Conservation (phyloP, 2,113 vertebrate genomes). For the Perca fluviatilis region DNA sequence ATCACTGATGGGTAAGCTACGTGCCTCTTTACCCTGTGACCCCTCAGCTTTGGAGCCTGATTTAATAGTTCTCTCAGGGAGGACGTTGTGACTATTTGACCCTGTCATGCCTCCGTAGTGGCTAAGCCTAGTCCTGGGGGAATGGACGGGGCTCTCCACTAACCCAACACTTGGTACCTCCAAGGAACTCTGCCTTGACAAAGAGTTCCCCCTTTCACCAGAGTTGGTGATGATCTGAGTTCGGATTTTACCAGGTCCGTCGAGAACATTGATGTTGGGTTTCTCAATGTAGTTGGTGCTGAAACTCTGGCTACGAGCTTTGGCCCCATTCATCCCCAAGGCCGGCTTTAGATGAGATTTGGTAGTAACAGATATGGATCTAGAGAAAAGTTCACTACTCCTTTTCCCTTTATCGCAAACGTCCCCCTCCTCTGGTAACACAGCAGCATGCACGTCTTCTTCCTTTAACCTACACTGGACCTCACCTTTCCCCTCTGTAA, state of each 20-base stretch:
- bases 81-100: slow-evolving; percentile 79
- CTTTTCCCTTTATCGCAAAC: slow-evolving; percentile 77
- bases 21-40: slow-evolving; percentile 66
- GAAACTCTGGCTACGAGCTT: slow-evolving; percentile 95
- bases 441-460: slow-evolving; percentile 53
- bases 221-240: slow-evolving; percentile 96
- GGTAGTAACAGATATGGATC: slow-evolving; percentile 87
- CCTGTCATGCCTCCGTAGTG: slow-evolving; percentile 79
- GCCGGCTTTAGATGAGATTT: slow-evolving; percentile 92
- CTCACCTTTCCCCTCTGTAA: slow-evolving; percentile 69
- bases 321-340: slow-evolving; percentile 94
- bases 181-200: slow-evolving; percentile 88
- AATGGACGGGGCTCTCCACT: slow-evolving; percentile 71
- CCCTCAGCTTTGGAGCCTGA: slow-evolving; percentile 76
- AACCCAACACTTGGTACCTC: slow-evolving; percentile 59
- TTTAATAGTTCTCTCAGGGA: slow-evolving; percentile 84
- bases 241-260: slow-evolving; percentile 86
- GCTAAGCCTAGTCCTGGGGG: slow-evolving; percentile 74
- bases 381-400: slow-evolving; percentile 85
- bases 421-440: slow-evolving; percentile 52
- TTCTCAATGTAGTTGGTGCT: slow-evolving; percentile 89
- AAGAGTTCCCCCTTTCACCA: slow-evolving; percentile 89
- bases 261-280: slow-evolving; percentile 73
- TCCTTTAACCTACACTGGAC: slow-evolving; percentile 64
- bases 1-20: slow-evolving; percentile 55